phyloP scores from a whole-genome alignment of 2,888 invertebrate genomes.

The Baccha elongata region DNA sequence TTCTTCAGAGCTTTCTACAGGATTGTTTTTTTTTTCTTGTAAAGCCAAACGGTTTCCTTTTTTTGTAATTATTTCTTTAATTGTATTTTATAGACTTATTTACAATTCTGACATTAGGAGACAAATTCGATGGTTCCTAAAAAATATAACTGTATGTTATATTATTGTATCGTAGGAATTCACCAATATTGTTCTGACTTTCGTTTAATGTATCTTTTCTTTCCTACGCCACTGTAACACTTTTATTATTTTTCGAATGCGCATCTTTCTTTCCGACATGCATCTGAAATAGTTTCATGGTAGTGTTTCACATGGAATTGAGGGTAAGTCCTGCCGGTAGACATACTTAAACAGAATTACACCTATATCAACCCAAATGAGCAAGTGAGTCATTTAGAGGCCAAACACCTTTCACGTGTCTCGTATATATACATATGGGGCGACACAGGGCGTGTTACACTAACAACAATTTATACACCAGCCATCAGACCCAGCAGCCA shows the following conservation, averaged over 20 bases:
- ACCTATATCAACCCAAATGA: constrained; percentile 44
- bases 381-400: constrained; percentile 62
- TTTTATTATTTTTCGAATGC: constrained; percentile 19
- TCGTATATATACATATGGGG: constrained; percentile 5
- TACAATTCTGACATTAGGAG: no score
- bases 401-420: constrained; percentile 61
- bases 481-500: background rate
- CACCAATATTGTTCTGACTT: no score
- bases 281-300: constrained; percentile 50
- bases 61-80: no score
- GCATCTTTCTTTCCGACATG: constrained; percentile 41
- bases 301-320: constrained; percentile 50
- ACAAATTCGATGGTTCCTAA: no score
- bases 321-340: constrained; percentile 63
- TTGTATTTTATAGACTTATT: no score
- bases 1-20: no score
- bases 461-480: constrained; percentile 10
- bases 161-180: no score
- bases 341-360: constrained; percentile 63
- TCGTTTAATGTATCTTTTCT: background rate
- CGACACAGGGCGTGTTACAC: constrained; percentile 57
- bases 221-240: background rate
- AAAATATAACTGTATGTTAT: no score
- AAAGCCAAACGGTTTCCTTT: no score
- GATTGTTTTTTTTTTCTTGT: no score